Percentiles rank a stretch among this genome's conserved stretches.
phyloP scores from a whole-genome alignment of 2,113 vertebrate species.

The Panthera leo region DNA sequence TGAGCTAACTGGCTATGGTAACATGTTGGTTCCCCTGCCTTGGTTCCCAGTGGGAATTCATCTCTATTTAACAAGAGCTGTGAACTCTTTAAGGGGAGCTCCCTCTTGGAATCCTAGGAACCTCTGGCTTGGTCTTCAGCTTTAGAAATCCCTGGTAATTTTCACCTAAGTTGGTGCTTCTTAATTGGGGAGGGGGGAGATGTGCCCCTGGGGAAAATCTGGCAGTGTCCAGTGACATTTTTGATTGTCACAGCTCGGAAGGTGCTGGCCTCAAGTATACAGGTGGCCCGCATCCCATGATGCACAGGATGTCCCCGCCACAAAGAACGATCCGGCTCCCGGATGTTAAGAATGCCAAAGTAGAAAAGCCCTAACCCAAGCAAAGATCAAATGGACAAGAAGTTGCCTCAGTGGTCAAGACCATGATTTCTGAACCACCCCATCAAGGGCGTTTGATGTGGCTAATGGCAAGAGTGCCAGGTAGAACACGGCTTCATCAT shows the following conservation, averaged over 20 bases:
- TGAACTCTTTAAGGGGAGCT: not conserved
- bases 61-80: constrained; percentile 33
- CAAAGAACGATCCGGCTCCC: not conserved
- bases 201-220: not conserved
- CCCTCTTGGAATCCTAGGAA: not conserved
- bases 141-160: constrained; percentile 26
- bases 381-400: accelerated
- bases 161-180: not conserved
- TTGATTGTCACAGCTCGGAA: not conserved
- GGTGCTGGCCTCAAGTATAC: not conserved
- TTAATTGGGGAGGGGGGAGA: not conserved
- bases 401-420: not conserved
- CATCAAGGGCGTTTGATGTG: not conserved
- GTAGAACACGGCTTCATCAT: not conserved
- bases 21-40: constrained; percentile 37
- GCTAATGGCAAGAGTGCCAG: not conserved
- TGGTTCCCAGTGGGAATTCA: constrained; percentile 24
- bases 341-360: not conserved
- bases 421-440: accelerated
- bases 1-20: constrained; percentile 20
- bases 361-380: not conserved
- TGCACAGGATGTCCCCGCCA: accelerated
- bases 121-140: not conserved
- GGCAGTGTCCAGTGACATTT: not conserved
- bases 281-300: accelerated